Percentiles rank a stretch among this genome's conserved stretches.
Evolutionary conservation across 2,888 invertebrate species (phyloP).

Genomic region (Selenia dentaria): DNA sequence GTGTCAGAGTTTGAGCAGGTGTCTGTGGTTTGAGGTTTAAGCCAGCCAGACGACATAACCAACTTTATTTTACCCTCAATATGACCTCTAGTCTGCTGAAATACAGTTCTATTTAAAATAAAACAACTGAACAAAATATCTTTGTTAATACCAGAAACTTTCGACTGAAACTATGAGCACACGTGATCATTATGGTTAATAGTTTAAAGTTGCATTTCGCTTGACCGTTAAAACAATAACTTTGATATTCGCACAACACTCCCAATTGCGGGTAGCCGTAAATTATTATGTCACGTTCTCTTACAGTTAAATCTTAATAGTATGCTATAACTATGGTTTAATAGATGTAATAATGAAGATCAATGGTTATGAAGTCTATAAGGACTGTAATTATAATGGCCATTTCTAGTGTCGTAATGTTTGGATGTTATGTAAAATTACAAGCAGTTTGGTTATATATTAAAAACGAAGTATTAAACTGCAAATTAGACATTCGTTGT

Average conservation of each 20-base stretch:
- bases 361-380: slow-evolving; percentile 2
- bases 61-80: slow-evolving; percentile 10
- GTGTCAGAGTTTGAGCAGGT: slow-evolving; percentile 59
- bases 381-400: slow-evolving; percentile 1
- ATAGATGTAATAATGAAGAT: slow-evolving; percentile 11
- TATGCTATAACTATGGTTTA: slow-evolving; percentile 6
- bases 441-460: no score
- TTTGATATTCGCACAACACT: slow-evolving; percentile 15
- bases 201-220: slow-evolving; percentile 40
- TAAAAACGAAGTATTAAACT: no score
- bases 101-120: slow-evolving; percentile 27
- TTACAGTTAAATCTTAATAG: slow-evolving; percentile 20
- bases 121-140: slow-evolving; percentile 17
- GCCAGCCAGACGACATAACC: slow-evolving; percentile 40
- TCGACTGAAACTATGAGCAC: slow-evolving; percentile 41
- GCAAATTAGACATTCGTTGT: no score
- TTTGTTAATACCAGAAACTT: slow-evolving; percentile 30
- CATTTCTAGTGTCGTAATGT: slow-evolving; percentile 5
- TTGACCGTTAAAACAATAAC: slow-evolving; percentile 18
- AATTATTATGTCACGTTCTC: slow-evolving; percentile 22
- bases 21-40: slow-evolving; percentile 62
- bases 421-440: no score
- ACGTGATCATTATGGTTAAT: slow-evolving; percentile 37
- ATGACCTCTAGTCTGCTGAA: slow-evolving; percentile 14
- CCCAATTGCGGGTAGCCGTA: slow-evolving; percentile 18